Percentiles rank a stretch among this genome's conserved stretches.
Conservation (phyloP, 2,797 vertebrate genomes). For the Taeniopygia guttata region DNA sequence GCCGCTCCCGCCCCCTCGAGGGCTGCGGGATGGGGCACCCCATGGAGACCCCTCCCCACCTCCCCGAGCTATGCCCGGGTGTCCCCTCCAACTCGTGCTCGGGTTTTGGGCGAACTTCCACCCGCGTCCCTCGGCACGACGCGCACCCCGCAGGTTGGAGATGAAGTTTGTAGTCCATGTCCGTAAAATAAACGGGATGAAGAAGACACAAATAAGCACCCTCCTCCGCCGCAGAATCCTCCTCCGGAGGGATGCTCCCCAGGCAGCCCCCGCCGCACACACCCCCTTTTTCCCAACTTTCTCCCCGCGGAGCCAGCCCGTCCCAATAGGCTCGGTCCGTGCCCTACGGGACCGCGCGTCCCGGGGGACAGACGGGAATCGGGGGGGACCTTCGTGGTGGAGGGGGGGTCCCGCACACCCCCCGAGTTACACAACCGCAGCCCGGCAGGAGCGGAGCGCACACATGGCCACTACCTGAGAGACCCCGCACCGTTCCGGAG, state of each 20-base stretch:
- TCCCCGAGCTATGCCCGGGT: background rate
- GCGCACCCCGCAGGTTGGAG: background rate
- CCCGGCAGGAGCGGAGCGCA: background rate
- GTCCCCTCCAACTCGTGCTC: background rate
- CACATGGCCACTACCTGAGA: constrained; percentile 27
- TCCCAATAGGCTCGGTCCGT: background rate
- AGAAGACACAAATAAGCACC: background rate
- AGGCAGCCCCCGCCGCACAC: background rate
- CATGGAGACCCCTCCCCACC: background rate
- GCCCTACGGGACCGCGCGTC: background rate
- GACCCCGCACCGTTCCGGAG: background rate
- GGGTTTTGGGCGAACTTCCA: background rate
- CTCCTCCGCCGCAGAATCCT: background rate
- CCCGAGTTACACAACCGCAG: background rate
- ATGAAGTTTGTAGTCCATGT: background rate
- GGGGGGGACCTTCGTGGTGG: background rate
- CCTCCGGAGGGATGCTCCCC: background rate
- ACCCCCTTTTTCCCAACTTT: constrained; percentile 17
- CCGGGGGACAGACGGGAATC: background rate
- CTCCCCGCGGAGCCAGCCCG: background rate
- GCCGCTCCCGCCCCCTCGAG: background rate
- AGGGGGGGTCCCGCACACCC: background rate
- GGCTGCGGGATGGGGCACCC: background rate
- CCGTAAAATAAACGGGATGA: background rate
- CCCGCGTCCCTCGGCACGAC: background rate